Conservation (phyloP, 2,797 vertebrate species). For the Sebastolobus altivelis region DNA sequence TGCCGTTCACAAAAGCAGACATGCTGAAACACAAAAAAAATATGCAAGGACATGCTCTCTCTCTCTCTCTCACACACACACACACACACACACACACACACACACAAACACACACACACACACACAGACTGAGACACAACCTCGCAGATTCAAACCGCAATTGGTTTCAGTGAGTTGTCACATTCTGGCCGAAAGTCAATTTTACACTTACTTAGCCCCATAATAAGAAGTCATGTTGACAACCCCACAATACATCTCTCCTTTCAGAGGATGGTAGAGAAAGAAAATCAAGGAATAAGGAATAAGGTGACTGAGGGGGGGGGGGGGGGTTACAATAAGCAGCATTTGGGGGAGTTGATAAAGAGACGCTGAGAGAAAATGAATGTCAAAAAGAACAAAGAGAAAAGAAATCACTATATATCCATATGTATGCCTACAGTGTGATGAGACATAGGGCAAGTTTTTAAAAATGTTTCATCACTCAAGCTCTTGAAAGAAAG, state of each 20-base stretch:
- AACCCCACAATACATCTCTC: conserved; percentile 61
- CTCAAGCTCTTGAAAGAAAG: neutral
- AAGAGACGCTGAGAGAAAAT: conserved; percentile 23
- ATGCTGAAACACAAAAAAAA: conserved; percentile 21
- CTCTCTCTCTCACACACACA: neutral
- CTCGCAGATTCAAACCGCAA: conserved; percentile 49
- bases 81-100: neutral
- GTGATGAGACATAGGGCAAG: neutral
- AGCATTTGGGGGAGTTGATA: conserved; percentile 27
- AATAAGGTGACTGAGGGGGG: neutral
- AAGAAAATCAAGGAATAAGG: conserved; percentile 31
- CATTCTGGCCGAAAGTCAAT: conserved; percentile 76
- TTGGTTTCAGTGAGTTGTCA: conserved; percentile 70
- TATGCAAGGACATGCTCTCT: conserved; percentile 28
- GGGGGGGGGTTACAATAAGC: neutral
- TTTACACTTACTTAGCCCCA: conserved; percentile 78
- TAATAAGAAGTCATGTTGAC: conserved; percentile 80
- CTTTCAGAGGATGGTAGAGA: conserved; percentile 26
- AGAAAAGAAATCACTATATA: neutral
- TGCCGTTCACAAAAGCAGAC: conserved; percentile 3
- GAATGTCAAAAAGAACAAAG: conserved; percentile 17
- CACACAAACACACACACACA: neutral
- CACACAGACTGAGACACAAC: conserved; percentile 16
- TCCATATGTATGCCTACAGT: neutral
- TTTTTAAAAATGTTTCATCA: neutral